Base-by-base conservation (phyloP, 2,797 vertebrate genomes). In the Echeneis naucrates region DNA sequence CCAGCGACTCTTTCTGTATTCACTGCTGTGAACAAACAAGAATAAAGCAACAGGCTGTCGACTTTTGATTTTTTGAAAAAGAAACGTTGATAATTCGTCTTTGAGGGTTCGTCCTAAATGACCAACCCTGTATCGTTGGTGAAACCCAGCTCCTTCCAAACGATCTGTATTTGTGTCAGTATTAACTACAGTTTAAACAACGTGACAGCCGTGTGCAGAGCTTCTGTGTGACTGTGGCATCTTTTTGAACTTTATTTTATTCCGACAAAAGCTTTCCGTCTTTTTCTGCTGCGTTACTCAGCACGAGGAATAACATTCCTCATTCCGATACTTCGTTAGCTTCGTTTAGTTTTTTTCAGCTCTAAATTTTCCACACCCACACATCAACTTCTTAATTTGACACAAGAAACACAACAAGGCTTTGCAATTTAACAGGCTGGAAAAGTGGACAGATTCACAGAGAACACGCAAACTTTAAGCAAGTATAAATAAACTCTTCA, bases 1-100 rank as follows among this genome's bases (percentile, higher is more conserved):
- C 84, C 81, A 70, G 84, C 83, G 79, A 7, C 75, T 44, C 52
- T 10, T 65, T 57, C 13, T 24, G 56, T 72, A 45, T 23, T 11
- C 8, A 58, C 44, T 72, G 66, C 66, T 13, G 8, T 3, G 50
- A 53, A 71, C 55, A 58, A 68, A 59, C 16, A 47, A 42, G 14
- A 63, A 26, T 19, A 35, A 42, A 42, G 55, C 33, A 59, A 48
- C 59, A 55, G 42, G 67, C 35, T 55, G 68, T 5, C 35, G 0
- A n/a, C 40, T 42, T 42, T 42, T 60, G 48, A 47, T 54, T 54
- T 37, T 51, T 24, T 61, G 59, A 5, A 5, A 44, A 27, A 51
- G 50, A 73, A 71, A 70, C 57, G 14, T n/a, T 58, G 11, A 42
- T 10, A 40, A 12, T 58, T 58, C 21, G 33, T 33, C 27, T 16